Percentiles rank a stretch among this genome's conserved stretches.
phyloP scores from a whole-genome alignment of 2,888 invertebrate genomes.

The Macrosoma leucophasiata region DNA sequence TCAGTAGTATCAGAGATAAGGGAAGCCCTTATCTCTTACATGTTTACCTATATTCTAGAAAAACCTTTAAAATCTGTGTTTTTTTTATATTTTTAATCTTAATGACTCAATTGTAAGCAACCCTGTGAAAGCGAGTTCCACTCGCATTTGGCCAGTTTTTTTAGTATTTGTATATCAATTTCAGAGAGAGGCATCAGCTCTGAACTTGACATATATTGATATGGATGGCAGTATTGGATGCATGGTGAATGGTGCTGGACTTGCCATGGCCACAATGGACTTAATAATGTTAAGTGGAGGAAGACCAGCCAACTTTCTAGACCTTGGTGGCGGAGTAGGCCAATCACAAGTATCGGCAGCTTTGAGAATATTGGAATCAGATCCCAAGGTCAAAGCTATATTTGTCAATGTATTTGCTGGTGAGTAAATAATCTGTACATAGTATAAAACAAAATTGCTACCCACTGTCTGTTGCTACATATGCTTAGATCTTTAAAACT shows the following conservation, averaged over 20 bases:
- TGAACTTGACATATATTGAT: slow-evolving; percentile 96
- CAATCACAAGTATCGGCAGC: slow-evolving; percentile 96
- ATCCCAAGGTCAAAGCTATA: slow-evolving; percentile 93
- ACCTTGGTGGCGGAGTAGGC: slow-evolving; percentile 97
- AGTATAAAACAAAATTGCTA: slow-evolving; percentile 1
- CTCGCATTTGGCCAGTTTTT: no score
- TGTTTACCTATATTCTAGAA: no score
- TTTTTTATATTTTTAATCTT: no score
- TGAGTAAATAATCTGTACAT: slow-evolving; percentile 29
- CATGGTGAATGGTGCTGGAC: slow-evolving; percentile 97
- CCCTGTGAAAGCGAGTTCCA: no score
- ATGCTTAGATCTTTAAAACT: no score
- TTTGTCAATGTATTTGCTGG: slow-evolving; percentile 98
- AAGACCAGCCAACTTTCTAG: slow-evolving; percentile 97
- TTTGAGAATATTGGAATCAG: slow-evolving; percentile 90
- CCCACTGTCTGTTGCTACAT: no score
- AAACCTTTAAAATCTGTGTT: no score
- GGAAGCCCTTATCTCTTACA: no score
- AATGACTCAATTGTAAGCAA: no score
- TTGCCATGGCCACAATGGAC: slow-evolving; percentile 99
- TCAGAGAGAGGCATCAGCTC: slow-evolving; percentile 88
- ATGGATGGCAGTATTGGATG: slow-evolving; percentile 98
- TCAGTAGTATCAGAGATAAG: no score
- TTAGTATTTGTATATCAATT: no score
- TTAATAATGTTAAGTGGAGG: slow-evolving; percentile 98